phyloP scores from a whole-genome alignment of 1,140 invertebrate species.

The Laupala kohalensis region DNA sequence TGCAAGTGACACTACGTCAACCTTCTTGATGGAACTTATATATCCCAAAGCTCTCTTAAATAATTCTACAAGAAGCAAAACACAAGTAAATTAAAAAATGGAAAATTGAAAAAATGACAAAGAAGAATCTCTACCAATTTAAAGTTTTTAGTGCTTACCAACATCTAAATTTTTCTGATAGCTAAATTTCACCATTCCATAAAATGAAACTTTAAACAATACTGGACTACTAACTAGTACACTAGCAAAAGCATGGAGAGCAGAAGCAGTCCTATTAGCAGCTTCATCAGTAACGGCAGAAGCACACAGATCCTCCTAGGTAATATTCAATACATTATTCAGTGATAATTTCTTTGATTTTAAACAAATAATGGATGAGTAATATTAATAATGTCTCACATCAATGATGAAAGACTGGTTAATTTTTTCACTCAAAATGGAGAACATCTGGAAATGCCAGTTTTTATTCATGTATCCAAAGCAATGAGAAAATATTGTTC shows the following conservation, averaged over 20 bases:
- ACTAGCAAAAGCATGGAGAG: slow-evolving; percentile 26
- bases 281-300: slow-evolving; percentile 27
- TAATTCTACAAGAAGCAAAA: neutral
- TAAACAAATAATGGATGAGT: no score
- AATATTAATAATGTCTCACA: neutral
- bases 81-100: neutral
- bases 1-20: neutral
- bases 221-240: slow-evolving; percentile 27
- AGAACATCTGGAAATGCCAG: neutral
- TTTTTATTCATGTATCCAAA: slow-evolving; percentile 18
- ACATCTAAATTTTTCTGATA: slow-evolving; percentile 25
- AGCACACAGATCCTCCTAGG: slow-evolving; percentile 9
- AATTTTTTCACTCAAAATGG: slow-evolving; percentile 22
- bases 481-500: slow-evolving; percentile 14
- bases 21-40: neutral
- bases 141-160: slow-evolving; percentile 7
- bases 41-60: neutral
- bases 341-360: no score
- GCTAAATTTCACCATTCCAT: slow-evolving; percentile 26
- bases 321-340: neutral
- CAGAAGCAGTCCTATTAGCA: slow-evolving; percentile 25
- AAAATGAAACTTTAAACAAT: slow-evolving; percentile 28
- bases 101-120: neutral
- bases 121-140: neutral
- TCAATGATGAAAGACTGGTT: slow-evolving; percentile 17